Evolutionary conservation across 1,140 invertebrate species (phyloP).

Genomic region (Drosophila teissieri): DNA sequence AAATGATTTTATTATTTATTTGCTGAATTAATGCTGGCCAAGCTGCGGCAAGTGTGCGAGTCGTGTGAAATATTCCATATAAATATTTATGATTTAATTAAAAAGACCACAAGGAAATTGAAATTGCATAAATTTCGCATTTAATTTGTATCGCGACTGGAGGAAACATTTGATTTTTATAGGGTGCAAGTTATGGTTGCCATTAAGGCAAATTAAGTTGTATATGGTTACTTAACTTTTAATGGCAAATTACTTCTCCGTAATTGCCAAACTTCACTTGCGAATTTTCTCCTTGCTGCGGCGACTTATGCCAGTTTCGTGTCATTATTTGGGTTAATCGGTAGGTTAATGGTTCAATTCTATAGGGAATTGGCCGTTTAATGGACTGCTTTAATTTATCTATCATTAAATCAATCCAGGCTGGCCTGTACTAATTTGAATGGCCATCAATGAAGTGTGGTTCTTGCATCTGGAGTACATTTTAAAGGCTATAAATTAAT

Average conservation of each 20-base stretch:
- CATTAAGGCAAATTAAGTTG: conserved; percentile 71
- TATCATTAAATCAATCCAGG: neutral
- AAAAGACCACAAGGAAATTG: conserved; percentile 81
- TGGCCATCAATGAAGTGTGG: neutral
- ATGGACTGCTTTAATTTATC: too few species aligned
- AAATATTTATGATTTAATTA: conserved; percentile 83
- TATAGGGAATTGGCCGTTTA: neutral
- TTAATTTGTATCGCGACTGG: conserved; percentile 58
- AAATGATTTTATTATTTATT: conserved; percentile 83
- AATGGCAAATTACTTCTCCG: conserved; percentile 13
- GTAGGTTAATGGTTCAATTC: neutral
- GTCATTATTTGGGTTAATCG: neutral
- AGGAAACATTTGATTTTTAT: conserved; percentile 72
- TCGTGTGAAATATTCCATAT: conserved; percentile 77
- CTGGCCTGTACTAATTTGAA: neutral
- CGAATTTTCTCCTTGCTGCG: conserved; percentile 5
- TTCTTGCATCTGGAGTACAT: neutral
- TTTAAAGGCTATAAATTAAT: conserved; percentile 2
- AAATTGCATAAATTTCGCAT: conserved; percentile 74
- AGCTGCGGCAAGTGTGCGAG: conserved; percentile 22
- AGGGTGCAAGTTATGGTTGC: conserved; percentile 70
- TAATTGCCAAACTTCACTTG: conserved; percentile 4
- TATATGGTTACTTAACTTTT: conserved; percentile 43
- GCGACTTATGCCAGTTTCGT: neutral
- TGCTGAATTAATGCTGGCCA: conserved; percentile 74